phyloP scores from a whole-genome alignment of 2,888 invertebrate species.

The Sinodicranocentrus sp. region DNA sequence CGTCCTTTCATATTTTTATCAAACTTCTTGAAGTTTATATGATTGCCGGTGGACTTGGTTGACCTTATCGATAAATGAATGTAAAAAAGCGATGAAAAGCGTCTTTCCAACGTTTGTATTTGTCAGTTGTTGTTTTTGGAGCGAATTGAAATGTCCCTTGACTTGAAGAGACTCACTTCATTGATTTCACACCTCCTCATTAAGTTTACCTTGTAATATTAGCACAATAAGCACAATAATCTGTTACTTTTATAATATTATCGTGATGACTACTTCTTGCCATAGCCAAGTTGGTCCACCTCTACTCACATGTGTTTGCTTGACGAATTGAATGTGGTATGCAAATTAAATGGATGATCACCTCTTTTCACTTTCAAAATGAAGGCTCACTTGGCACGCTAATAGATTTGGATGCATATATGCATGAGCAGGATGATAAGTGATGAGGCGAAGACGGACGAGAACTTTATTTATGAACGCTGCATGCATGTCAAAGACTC shows the following conservation, averaged over 20 bases:
- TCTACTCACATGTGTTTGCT: background rate
- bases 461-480: background rate
- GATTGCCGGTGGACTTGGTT: conserved; percentile 32
- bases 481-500: too few species aligned
- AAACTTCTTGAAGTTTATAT: conserved; percentile 6
- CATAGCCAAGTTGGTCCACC: background rate
- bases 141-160: conserved; percentile 39
- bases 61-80: conserved; percentile 42
- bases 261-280: background rate
- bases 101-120: too few species aligned
- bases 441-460: background rate
- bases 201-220: conserved; percentile 36
- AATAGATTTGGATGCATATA: background rate
- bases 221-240: background rate
- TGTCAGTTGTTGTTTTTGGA: conserved; percentile 15
- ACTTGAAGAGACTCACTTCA: conserved; percentile 27
- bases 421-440: background rate
- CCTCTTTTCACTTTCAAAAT: conserved; percentile 55
- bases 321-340: conserved; percentile 18
- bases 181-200: conserved; percentile 57
- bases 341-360: conserved; percentile 44
- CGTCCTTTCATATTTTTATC: conserved; percentile 3
- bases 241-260: conserved; percentile 1
- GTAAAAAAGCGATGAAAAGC: conserved; percentile 9
- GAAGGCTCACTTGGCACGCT: conserved; percentile 24